Evolutionary conservation across 2,888 invertebrate species (phyloP), one percentile per base, ranked within the genome.

Genomic region (Drosophila stalkeri): DNA sequence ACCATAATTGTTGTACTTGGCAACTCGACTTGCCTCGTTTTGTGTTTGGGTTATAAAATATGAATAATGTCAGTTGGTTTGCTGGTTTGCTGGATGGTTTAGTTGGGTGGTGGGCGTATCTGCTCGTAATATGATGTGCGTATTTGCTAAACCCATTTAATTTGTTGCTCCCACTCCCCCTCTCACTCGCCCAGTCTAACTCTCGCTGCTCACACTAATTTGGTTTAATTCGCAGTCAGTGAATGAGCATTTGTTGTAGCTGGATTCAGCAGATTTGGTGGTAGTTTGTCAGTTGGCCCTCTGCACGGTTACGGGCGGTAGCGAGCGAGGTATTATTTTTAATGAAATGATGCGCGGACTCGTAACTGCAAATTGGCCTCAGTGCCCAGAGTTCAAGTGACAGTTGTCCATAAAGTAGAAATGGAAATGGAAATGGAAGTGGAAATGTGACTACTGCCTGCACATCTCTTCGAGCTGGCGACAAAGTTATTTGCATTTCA

Each of bases 1-100:
- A 89, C 90, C 85, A 85, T 85, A 90, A 85, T 85, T 85, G 88
- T 85, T 85, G 88, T 89, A 85, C 76, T 89, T 89, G 86, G 44
- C 82, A 81, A 85, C 70, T 85, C 72, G 88, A 89, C 79, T 89
- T 89, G 70, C 39, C 72, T 61, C 75, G 64, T 74, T 77, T 69
- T 62, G 78, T 64, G 65, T 49, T 59, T 33, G 73, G 76, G 71
- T 57, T 77, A 87, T 87, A 82, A 85, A 85, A 85, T 85, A 85
- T 85, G 85, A 85, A 85, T 85, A 87, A 85, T 85, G 80, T 72
- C 65, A 85, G 76, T 66, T 56, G 72, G 62, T 44, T 57, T 20
- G 18, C 11, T 51, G 49, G 31, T 1, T 49, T n/a, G 31, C 2
- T n/a, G 49, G 6, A 51, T 49, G 64, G 64, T 7, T 55, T 44